phyloP scores from a whole-genome alignment of 1,140 invertebrate species.

The Lepidostoma basale region DNA sequence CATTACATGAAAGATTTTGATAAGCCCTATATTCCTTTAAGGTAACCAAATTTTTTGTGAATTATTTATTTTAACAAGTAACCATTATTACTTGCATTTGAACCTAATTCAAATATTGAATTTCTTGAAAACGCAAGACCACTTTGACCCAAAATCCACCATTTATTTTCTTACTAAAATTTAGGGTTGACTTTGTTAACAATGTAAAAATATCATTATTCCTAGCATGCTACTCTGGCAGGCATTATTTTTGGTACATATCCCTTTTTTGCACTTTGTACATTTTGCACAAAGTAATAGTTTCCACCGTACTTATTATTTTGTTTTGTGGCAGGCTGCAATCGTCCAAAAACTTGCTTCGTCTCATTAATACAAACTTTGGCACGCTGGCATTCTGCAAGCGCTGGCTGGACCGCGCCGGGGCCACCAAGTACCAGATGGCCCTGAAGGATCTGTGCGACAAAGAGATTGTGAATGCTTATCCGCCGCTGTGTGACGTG shows the following conservation, averaged over 20 bases:
- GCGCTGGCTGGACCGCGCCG: slow-evolving; percentile 96
- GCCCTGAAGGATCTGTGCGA: slow-evolving; percentile 98
- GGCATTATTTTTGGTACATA: no score
- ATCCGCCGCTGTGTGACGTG: slow-evolving; percentile 97
- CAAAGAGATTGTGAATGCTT: slow-evolving; percentile 93
- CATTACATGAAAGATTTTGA: slow-evolving; percentile 99
- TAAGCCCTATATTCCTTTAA: slow-evolving; percentile 86
- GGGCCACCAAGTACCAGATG: slow-evolving; percentile 97
- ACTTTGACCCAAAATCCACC: no score
- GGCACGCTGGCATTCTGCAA: slow-evolving; percentile 98
- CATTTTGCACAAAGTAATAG: slow-evolving; percentile 43
- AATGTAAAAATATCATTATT: no score
- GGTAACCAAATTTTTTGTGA: slow-evolving; percentile 51
- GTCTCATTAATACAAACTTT: slow-evolving; percentile 97
- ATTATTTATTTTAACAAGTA: no score
- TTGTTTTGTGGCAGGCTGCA: slow-evolving; percentile 66
- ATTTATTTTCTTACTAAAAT: no score
- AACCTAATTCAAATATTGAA: no score
- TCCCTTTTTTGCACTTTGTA: no score
- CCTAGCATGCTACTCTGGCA: no score
- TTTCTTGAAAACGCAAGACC: no score
- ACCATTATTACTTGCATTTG: no score
- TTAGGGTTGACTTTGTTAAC: no score
- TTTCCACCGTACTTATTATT: slow-evolving; percentile 37
- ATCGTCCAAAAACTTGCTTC: slow-evolving; percentile 91